Evolutionary conservation across 2,797 vertebrate species (phyloP).

Genomic region (Distichodus sexfasciatus): DNA sequence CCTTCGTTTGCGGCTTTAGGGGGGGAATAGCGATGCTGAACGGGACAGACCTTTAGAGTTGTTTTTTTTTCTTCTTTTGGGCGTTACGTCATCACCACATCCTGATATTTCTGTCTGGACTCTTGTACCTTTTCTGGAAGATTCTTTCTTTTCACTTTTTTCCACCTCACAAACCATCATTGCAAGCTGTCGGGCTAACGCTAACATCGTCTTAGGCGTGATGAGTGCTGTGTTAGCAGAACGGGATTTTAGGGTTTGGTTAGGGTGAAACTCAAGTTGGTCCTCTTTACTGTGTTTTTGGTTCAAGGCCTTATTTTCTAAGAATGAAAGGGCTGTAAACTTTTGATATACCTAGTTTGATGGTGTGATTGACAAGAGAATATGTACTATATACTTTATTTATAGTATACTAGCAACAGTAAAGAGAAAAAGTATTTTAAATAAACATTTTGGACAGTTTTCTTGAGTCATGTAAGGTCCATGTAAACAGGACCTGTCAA

Average conservation of each 20-base stretch:
- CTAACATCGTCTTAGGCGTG: not conserved
- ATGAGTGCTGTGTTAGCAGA: conserved; percentile 2
- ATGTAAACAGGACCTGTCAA: not conserved
- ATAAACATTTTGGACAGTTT: not conserved
- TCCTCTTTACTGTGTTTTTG: not conserved
- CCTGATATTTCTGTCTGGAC: conserved; percentile 1
- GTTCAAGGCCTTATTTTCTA: not conserved
- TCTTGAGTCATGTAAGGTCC: not conserved
- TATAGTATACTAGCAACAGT: not conserved
- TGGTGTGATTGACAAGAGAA: not conserved
- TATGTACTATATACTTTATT: not conserved
- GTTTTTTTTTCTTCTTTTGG: not conserved
- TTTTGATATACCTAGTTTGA: not conserved
- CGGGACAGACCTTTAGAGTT: not conserved
- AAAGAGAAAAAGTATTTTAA: not conserved
- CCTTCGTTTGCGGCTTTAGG: not conserved
- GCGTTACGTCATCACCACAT: not conserved
- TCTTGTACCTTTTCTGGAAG: not conserved
- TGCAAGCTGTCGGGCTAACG: not conserved
- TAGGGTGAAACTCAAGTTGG: not conserved
- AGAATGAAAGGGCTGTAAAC: not conserved
- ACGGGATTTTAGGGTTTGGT: not conserved
- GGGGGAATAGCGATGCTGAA: not conserved
- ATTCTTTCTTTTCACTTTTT: too few species aligned
- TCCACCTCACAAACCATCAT: not conserved